phyloP scores from a whole-genome alignment of 2,797 vertebrate species.

The Nannoperca obscura region DNA sequence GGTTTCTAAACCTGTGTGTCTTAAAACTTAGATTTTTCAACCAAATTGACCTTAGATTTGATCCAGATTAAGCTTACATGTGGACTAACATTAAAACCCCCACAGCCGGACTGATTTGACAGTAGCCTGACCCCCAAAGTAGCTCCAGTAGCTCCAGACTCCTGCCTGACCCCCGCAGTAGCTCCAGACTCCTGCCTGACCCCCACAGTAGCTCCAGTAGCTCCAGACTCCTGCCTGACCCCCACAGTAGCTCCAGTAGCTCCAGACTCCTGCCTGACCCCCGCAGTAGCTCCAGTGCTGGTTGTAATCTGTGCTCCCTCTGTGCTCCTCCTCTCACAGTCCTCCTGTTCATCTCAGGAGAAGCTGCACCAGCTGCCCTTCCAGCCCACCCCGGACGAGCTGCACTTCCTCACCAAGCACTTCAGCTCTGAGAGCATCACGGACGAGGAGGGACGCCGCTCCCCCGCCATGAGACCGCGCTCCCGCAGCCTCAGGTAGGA shows the following conservation, averaged over 20 bases:
- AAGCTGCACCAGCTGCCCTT: constrained; percentile 98
- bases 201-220: too few species aligned
- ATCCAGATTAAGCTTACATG: too few species aligned
- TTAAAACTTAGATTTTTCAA: background rate
- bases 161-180: too few species aligned
- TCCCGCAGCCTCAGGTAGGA: constrained; percentile 94
- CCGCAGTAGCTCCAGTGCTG: constrained; percentile 63
- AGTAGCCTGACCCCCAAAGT: too few species aligned
- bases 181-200: too few species aligned
- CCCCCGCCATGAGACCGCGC: constrained; percentile 94
- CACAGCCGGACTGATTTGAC: too few species aligned
- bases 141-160: too few species aligned
- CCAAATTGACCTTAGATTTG: background rate
- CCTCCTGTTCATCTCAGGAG: constrained; percentile 99
- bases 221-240: too few species aligned
- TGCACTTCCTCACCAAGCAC: constrained; percentile 98
- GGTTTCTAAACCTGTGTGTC: background rate
- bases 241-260: too few species aligned
- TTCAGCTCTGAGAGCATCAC: constrained; percentile 98
- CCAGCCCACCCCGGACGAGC: constrained; percentile 97
- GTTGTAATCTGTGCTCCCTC: constrained; percentile 87
- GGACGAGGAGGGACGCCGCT: constrained; percentile 93
- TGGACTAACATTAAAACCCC: too few species aligned
- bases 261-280: too few species aligned
- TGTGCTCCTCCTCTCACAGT: constrained; percentile 93